Conservation (phyloP, 2,888 invertebrate species). For the Brachypterus glaber region DNA sequence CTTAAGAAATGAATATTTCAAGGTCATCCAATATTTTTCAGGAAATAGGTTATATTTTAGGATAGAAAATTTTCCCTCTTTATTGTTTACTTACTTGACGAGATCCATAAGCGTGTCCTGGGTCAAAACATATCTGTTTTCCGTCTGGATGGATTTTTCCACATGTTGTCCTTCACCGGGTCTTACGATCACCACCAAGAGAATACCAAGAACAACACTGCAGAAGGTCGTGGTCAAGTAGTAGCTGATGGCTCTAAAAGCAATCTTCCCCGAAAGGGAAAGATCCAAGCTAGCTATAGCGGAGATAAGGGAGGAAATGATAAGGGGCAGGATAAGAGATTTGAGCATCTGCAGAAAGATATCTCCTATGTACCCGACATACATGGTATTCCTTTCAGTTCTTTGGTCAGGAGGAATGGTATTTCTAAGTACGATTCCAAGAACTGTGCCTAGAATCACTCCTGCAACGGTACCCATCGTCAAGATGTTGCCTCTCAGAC, state of each 20-base stretch:
- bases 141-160: slow-evolving; percentile 10
- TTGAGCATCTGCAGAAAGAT: slow-evolving; percentile 66
- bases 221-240: slow-evolving; percentile 59
- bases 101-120: slow-evolving; percentile 63
- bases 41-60: not conserved
- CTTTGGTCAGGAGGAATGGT: slow-evolving; percentile 38
- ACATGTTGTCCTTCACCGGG: slow-evolving; percentile 44
- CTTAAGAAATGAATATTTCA: no score
- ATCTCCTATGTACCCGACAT: slow-evolving; percentile 60
- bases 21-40: no score
- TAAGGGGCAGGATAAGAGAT: slow-evolving; percentile 62
- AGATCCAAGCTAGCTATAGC: slow-evolving; percentile 62
- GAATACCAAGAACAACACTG: slow-evolving; percentile 62
- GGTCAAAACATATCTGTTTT: slow-evolving; percentile 47
- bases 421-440: slow-evolving; percentile 44
- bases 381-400: slow-evolving; percentile 54
- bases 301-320: slow-evolving; percentile 57
- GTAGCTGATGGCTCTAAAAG: slow-evolving; percentile 55
- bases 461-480: slow-evolving; percentile 51
- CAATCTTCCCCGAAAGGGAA: slow-evolving; percentile 56
- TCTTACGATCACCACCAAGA: slow-evolving; percentile 55
- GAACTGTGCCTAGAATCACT: slow-evolving; percentile 45
- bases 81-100: slow-evolving; percentile 44
- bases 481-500: slow-evolving; percentile 42
- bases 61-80: not conserved